Percentiles rank a stretch among this genome's conserved stretches.
These are phyloP conservation scores for Coenonympha arcania DNA, from an alignment of 2,888 invertebrate genomes.

Conservation along the genomic window DNA sequence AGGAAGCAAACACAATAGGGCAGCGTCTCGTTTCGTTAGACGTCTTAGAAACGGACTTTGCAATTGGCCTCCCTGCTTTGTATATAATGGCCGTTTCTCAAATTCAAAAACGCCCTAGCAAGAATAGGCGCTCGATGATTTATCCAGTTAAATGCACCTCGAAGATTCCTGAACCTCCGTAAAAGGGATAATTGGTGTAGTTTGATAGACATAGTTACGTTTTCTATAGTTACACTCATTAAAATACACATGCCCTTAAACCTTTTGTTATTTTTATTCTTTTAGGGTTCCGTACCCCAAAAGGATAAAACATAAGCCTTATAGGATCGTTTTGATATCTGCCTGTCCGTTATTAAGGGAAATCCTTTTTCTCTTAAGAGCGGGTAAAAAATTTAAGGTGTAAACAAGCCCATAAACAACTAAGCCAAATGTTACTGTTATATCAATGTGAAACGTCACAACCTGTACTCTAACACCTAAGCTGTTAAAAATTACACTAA, in stretches of 20 bases:
- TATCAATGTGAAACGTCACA: too few species aligned
- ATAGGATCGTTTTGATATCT: too few species aligned
- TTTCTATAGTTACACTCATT: slow-evolving; percentile 32
- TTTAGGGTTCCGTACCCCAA: too few species aligned
- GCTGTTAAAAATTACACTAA: too few species aligned
- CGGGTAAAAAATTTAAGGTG: too few species aligned
- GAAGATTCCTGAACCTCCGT: slow-evolving; percentile 48
- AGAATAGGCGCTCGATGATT: slow-evolving; percentile 54
- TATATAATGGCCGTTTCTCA: slow-evolving; percentile 69
- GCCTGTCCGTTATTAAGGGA: too few species aligned
- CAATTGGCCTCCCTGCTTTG: slow-evolving; percentile 66
- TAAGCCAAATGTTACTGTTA: too few species aligned
- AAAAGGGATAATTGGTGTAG: slow-evolving; percentile 48
- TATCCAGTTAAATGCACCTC: slow-evolving; percentile 47
- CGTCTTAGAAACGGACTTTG: slow-evolving; percentile 56
- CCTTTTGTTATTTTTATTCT: background rate
- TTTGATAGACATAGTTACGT: slow-evolving; percentile 49
- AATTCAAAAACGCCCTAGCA: slow-evolving; percentile 59
- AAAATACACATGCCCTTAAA: slow-evolving; percentile 3
- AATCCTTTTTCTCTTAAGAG: too few species aligned
- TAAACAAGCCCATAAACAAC: too few species aligned
- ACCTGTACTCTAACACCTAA: too few species aligned
- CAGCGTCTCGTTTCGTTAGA: slow-evolving; percentile 67
- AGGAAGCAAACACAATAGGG: slow-evolving; percentile 71
- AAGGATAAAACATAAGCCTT: too few species aligned